Percentiles rank a stretch among this genome's conserved stretches.
Evolutionary conservation across 2,888 invertebrate genomes (phyloP).

Genomic region (Dasypolia templi): DNA sequence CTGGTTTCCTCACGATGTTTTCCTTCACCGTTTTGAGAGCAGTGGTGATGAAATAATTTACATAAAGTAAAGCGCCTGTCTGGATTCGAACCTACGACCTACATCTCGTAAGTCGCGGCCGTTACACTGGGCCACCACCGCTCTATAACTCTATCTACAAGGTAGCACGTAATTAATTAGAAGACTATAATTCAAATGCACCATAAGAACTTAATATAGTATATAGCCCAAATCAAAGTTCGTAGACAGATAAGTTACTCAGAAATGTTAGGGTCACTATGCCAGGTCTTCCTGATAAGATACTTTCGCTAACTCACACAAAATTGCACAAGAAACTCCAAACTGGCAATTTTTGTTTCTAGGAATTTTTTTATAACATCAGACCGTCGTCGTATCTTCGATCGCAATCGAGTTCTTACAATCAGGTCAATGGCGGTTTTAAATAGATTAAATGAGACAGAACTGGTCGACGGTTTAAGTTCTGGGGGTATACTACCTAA

Average conservation of each 20-base stretch:
- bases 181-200: constrained; percentile 8
- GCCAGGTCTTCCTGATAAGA: constrained; percentile 64
- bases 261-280: constrained; percentile 68
- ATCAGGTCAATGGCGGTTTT: constrained; percentile 75
- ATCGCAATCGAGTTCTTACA: constrained; percentile 65
- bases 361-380: constrained; percentile 52
- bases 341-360: constrained; percentile 22
- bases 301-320: constrained; percentile 47
- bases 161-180: background rate
- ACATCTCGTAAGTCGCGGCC: no score
- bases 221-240: constrained; percentile 51
- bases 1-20: no score
- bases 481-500: no score
- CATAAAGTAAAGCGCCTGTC: no score
- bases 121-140: no score
- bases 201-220: constrained; percentile 9
- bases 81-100: no score
- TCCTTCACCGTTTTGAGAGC: no score
- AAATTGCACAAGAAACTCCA: constrained; percentile 22
- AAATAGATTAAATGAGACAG: constrained; percentile 66
- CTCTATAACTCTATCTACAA: no score
- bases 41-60: no score
- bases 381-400: constrained; percentile 46
- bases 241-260: constrained; percentile 58
- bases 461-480: constrained; percentile 22